phyloP scores from a whole-genome alignment of 2,113 vertebrate species.

The Pterocles burchelli region DNA sequence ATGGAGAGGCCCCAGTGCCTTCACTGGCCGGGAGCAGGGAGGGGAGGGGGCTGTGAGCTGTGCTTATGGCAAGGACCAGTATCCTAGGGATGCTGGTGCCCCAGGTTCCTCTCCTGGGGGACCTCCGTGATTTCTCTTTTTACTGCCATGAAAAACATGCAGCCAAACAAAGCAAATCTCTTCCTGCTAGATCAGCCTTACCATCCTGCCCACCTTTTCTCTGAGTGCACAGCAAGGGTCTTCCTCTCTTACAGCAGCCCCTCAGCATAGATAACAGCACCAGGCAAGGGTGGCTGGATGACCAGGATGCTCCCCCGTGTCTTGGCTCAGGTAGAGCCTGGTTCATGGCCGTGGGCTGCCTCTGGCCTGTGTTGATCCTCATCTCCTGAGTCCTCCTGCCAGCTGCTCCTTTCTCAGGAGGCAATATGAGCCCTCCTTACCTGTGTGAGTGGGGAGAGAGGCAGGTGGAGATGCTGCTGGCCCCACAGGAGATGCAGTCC shows the following conservation, averaged over 20 bases:
- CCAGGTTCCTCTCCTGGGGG: fast-evolving
- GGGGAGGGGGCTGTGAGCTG: neutral
- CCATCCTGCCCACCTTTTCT: neutral
- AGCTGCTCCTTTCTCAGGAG: neutral
- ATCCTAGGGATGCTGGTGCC: neutral
- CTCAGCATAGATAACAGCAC: fast-evolving
- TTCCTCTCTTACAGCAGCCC: neutral
- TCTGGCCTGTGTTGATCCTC: neutral
- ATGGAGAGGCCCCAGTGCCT: neutral
- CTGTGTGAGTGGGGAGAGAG: neutral
- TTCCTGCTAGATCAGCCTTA: neutral
- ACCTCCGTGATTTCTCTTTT: neutral
- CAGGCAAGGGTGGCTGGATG: neutral
- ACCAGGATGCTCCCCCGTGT: fast-evolving
- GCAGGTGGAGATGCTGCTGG: neutral
- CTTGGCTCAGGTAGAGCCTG: neutral
- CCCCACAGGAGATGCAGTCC: neutral
- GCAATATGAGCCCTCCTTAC: neutral
- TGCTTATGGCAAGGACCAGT: neutral
- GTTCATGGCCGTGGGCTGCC: neutral
- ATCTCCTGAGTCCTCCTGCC: neutral
- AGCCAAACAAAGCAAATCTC: neutral
- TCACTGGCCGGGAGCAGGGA: neutral
- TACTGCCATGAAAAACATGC: neutral
- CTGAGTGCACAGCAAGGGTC: neutral